Evolutionary conservation across 2,113 vertebrate species (phyloP).

Genomic region (Trematocara stigmaticum): DNA sequence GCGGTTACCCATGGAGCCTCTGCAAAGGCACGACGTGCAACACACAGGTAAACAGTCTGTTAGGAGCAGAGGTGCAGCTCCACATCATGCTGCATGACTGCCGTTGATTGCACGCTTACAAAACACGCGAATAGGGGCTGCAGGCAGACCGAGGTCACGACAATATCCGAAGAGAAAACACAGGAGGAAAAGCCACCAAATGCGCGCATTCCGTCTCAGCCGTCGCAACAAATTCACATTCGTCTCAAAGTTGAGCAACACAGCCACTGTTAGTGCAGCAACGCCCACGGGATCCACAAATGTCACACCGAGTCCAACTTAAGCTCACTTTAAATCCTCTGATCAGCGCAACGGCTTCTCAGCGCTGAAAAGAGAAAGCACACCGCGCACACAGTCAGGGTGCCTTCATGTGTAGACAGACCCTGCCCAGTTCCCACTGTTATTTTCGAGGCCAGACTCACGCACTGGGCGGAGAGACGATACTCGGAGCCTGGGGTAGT

Average conservation of each 20-base stretch:
- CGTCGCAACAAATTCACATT: not conserved
- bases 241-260: conserved; percentile 58
- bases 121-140: not conserved
- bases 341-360: not conserved
- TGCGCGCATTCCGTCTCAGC: conserved; percentile 33
- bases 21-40: conserved; percentile 18
- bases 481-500: not conserved
- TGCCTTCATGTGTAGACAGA: not conserved
- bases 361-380: not conserved
- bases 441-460: conserved; percentile 48
- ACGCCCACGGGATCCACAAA: not conserved
- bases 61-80: not conserved
- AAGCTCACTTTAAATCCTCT: not conserved
- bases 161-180: not conserved
- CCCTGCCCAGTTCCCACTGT: conserved; percentile 48
- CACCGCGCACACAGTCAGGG: not conserved
- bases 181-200: not conserved
- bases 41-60: conserved; percentile 14
- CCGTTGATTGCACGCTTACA: not conserved
- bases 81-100: conserved; percentile 35
- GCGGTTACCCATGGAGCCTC: conserved; percentile 22
- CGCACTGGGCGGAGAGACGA: conserved; percentile 41
- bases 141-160: conserved; percentile 23
- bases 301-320: not conserved
- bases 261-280: not conserved